A percentile compares a stretch with the other conserved stretches of the same genome.
Conservation (phyloP, 2,113 vertebrate genomes). For the Galeopterus variegatus region DNA sequence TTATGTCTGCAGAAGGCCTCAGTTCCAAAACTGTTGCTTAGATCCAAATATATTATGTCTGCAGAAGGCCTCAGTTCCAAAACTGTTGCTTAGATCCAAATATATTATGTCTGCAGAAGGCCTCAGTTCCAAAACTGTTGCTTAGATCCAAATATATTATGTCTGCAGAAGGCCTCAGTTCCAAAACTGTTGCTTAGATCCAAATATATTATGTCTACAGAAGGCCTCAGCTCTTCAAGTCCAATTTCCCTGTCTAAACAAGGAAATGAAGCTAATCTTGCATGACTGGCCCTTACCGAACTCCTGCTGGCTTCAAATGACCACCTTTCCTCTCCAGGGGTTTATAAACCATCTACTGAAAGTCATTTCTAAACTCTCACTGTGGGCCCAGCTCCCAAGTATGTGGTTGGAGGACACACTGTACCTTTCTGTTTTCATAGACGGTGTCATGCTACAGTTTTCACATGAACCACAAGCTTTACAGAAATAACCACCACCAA, state of each 20-base stretch:
- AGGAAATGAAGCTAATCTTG: slow-evolving; percentile 72
- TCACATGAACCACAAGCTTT: rapidly evolving
- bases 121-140: not conserved
- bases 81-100: not conserved
- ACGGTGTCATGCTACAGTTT: not conserved
- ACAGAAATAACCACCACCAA: not conserved
- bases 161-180: slow-evolving; percentile 8
- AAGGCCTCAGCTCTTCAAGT: not conserved
- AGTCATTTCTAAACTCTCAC: not conserved
- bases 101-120: slow-evolving; percentile 29
- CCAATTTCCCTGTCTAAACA: slow-evolving; percentile 76
- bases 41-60: slow-evolving; percentile 36
- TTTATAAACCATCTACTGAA: slow-evolving; percentile 41
- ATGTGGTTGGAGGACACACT: not conserved
- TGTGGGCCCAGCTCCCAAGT: not conserved
- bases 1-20: slow-evolving; percentile 34
- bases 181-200: not conserved
- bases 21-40: not conserved
- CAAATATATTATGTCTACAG: slow-evolving; percentile 35
- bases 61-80: not conserved
- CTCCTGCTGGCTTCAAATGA: slow-evolving; percentile 39
- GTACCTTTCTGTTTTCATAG: not conserved
- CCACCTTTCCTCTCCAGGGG: slow-evolving; percentile 52
- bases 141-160: not conserved
- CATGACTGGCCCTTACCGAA: slow-evolving; percentile 44